These are phyloP conservation scores for Hesperophylax magnus DNA, from an alignment of 1,140 invertebrate species.

Conservation along the genomic window DNA sequence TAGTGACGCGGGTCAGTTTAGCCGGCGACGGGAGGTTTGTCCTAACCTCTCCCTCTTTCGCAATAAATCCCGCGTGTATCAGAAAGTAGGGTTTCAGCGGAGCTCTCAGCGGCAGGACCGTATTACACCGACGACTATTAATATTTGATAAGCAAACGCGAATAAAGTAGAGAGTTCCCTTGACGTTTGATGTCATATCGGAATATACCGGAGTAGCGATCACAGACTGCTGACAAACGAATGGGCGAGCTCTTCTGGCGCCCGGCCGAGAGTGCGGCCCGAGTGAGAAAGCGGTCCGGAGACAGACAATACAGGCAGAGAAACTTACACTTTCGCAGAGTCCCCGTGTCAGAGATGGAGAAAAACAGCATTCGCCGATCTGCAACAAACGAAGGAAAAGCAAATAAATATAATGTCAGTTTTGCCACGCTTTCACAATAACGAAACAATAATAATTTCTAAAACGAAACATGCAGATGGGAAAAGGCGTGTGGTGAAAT, in stretches of 20 bases:
- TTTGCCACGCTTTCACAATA: conserved; percentile 48
- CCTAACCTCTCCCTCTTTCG: too few species aligned
- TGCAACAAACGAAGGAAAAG: conserved; percentile 55
- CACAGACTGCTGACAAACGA: background rate
- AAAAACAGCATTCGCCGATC: conserved; percentile 55
- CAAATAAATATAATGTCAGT: conserved; percentile 49
- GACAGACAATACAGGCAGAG: conserved; percentile 38
- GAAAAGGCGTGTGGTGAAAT: conserved; percentile 48
- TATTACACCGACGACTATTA: conserved; percentile 6
- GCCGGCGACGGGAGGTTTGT: too few species aligned
- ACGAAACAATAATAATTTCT: conserved; percentile 55
- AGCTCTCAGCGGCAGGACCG: too few species aligned
- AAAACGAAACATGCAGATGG: conserved; percentile 51
- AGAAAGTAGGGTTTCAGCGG: background rate
- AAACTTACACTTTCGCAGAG: conserved; percentile 56
- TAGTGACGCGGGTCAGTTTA: conserved; percentile 17
- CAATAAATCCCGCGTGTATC: too few species aligned
- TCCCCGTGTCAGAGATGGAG: conserved; percentile 35
- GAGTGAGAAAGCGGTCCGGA: conserved; percentile 3
- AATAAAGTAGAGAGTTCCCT: conserved; percentile 33
- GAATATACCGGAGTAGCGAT: background rate
- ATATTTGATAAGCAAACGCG: conserved; percentile 24
- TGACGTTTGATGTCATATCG: background rate
- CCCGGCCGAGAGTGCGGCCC: background rate
- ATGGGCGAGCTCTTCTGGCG: background rate